These are phyloP conservation scores for Sanderia malayensis DNA, from an alignment of 30 jellyfish, hydroid and myxozoan species.

Conservation along the genomic window DNA sequence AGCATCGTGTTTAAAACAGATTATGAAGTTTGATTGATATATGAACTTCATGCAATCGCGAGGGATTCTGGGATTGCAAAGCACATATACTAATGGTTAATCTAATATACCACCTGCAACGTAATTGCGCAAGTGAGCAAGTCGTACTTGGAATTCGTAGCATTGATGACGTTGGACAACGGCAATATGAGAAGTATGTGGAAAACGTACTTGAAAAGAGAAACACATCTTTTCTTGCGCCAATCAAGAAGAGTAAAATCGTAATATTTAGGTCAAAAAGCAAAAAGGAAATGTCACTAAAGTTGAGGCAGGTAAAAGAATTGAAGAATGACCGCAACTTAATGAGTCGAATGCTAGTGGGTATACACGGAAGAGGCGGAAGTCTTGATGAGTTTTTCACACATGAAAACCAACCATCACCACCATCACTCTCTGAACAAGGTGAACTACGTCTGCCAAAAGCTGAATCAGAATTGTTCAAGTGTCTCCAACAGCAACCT, in stretches of 20 bases:
- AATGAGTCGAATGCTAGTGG: not conserved
- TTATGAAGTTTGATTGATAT: slow-evolving; percentile 6
- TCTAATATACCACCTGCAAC: too few species aligned
- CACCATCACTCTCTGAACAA: slow-evolving; percentile 16
- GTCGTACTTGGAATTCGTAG: not conserved
- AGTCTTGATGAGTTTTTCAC: slow-evolving; percentile 14
- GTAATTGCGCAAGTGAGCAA: not conserved
- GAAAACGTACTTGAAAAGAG: not conserved
- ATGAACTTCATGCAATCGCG: slow-evolving; percentile 6
- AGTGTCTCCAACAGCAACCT: slow-evolving; percentile 1
- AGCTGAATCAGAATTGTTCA: not conserved
- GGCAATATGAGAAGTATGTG: not conserved
- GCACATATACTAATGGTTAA: not conserved
- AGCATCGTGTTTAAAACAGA: slow-evolving; percentile 7
- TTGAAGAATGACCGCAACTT: not conserved
- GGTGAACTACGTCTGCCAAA: slow-evolving; percentile 2
- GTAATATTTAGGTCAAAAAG: not conserved
- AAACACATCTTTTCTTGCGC: not conserved
- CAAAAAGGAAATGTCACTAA: not conserved
- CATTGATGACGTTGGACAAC: not conserved
- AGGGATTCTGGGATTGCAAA: slow-evolving; percentile 27
- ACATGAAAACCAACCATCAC: slow-evolving; percentile 7
- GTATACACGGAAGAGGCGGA: slow-evolving; percentile 1
- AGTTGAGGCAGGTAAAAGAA: not conserved
- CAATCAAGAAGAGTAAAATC: not conserved